Conservation (phyloP, 2,888 invertebrate genomes). For the Reticulitermes lucifugus region DNA sequence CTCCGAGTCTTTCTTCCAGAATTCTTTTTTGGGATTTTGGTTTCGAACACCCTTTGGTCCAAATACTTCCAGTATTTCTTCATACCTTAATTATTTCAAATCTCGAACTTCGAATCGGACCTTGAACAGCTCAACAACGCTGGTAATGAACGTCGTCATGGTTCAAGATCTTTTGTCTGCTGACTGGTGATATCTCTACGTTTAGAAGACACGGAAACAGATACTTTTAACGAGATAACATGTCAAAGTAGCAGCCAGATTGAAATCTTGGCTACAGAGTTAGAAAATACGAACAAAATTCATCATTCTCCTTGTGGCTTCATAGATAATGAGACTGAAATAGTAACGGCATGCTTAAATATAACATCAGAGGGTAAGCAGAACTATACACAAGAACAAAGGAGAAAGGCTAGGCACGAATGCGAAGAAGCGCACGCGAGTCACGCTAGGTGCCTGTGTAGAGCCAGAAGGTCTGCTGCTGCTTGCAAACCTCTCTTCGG, state of each 20-base stretch:
- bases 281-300: not conserved
- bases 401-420: not conserved
- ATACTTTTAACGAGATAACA: not conserved
- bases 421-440: no score
- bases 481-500: not conserved
- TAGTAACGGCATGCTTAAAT: not conserved
- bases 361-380: not conserved
- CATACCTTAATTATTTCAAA: no score
- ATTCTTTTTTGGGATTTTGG: no score
- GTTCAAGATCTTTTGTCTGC: not conserved
- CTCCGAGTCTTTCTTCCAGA: no score
- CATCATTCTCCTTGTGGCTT: not conserved
- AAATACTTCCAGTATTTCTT: no score
- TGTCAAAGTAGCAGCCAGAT: not conserved
- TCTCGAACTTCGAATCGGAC: no score
- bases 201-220: constrained; percentile 1
- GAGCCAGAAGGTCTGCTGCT: no score
- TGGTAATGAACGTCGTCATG: no score
- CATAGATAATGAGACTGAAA: not conserved
- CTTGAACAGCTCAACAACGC: no score
- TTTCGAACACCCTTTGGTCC: no score
- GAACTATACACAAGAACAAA: not conserved
- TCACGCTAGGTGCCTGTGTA: no score
- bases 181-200: not conserved
- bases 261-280: not conserved